These are phyloP conservation scores for Saccopteryx bilineata DNA, from an alignment of 2,113 vertebrate species.

Conservation along the genomic window DNA sequence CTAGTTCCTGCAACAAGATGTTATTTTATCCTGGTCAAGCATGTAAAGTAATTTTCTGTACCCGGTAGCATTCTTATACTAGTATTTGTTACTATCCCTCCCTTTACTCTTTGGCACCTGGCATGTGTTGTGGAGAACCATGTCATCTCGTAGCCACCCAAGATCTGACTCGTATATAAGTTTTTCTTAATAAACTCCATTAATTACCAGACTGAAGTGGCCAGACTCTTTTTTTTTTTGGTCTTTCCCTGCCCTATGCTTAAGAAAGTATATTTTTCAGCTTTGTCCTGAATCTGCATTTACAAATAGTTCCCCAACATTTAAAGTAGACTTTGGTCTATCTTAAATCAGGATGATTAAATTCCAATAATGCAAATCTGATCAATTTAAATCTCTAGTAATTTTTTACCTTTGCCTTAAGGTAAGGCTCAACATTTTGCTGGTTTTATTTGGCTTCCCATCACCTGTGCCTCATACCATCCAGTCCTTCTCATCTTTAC, in stretches of 20 bases:
- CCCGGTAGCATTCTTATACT: not conserved
- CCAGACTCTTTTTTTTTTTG: not conserved
- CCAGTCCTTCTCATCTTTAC: not conserved
- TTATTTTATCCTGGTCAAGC: not conserved
- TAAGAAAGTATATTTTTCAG: not conserved
- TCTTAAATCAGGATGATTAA: not conserved
- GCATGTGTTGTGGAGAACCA: not conserved
- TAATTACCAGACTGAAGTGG: not conserved
- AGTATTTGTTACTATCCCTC: not conserved
- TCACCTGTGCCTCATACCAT: not conserved
- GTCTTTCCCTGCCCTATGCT: not conserved
- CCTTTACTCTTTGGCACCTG: not conserved
- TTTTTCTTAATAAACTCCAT: not conserved
- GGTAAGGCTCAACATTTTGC: not conserved
- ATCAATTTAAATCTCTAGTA: not conserved
- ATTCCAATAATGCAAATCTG: not conserved
- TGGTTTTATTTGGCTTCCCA: not conserved
- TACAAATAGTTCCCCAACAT: not conserved
- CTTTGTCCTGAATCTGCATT: not conserved
- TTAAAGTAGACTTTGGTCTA: not conserved
- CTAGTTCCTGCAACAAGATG: not conserved
- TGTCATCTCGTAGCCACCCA: not conserved
- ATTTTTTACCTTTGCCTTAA: not conserved
- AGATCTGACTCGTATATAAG: not conserved
- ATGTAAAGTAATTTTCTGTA: not conserved